phyloP scores from a whole-genome alignment of 2,113 vertebrate genomes.

The Aix galericulata region DNA sequence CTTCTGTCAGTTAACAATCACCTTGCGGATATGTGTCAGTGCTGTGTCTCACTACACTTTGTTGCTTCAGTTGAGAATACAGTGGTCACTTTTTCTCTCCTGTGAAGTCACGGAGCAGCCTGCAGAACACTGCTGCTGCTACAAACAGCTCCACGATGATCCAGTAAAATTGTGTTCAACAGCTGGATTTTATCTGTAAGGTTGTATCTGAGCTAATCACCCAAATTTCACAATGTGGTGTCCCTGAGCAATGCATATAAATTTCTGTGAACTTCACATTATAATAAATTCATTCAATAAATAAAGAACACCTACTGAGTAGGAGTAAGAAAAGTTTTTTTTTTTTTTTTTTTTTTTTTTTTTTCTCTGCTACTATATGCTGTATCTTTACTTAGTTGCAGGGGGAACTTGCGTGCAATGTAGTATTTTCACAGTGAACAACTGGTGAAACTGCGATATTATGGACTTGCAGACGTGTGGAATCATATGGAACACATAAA shows the following conservation, averaged over 20 bases:
- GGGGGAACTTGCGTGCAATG: accelerated
- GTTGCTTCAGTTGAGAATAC: background rate
- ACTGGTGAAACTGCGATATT: constrained; percentile 29
- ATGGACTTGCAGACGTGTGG: constrained; percentile 49
- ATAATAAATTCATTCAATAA: background rate
- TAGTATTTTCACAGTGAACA: background rate
- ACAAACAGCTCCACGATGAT: background rate
- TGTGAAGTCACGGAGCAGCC: background rate
- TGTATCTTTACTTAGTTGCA: background rate
- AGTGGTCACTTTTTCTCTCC: background rate
- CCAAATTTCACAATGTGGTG: background rate
- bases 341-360: too few relatives aligned
- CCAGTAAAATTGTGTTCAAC: background rate
- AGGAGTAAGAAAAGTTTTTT: background rate
- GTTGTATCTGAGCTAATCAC: background rate
- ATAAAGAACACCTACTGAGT: background rate
- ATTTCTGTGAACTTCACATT: background rate
- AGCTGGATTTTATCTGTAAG: background rate
- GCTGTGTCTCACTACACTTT: background rate
- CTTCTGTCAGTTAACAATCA: background rate
- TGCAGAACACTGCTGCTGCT: background rate
- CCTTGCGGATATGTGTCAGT: background rate
- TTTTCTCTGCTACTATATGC: background rate
- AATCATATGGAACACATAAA: constrained; percentile 46
- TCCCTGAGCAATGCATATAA: background rate